A percentile compares a stretch with the other conserved stretches of the same genome.
These are phyloP conservation scores for Helleia helle DNA, from an alignment of 2,888 invertebrate genomes.

Conservation along the genomic window DNA sequence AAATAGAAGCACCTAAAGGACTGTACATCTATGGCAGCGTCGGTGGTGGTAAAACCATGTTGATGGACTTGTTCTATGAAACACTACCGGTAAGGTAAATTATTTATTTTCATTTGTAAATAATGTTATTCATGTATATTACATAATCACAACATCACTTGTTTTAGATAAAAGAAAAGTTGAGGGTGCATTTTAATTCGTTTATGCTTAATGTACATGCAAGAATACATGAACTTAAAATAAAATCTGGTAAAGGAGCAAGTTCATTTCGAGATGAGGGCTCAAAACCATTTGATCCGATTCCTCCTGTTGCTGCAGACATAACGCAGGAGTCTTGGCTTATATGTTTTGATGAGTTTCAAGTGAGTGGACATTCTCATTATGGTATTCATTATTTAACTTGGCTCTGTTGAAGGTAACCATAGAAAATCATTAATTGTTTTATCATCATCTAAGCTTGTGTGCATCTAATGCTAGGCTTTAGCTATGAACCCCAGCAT, in stretches of 20 bases:
- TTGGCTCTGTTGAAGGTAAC: no score
- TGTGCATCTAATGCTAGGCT: no score
- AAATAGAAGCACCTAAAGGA: conserved; percentile 79
- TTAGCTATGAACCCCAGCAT: no score
- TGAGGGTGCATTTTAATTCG: conserved; percentile 95
- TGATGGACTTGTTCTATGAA: conserved; percentile 98
- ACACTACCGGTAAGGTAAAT: conserved; percentile 45
- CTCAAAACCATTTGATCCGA: conserved; percentile 87
- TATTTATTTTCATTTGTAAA: background rate
- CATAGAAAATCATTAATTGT: no score
- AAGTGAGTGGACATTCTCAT: conserved; percentile 73
- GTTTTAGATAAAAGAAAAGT: conserved; percentile 78
- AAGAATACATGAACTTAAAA: conserved; percentile 90
- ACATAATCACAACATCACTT: background rate
- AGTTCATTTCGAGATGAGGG: conserved; percentile 59
- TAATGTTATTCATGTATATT: background rate
- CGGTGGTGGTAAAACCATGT: conserved; percentile 98
- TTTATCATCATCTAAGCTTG: no score
- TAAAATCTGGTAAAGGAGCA: conserved; percentile 61
- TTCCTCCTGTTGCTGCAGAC: conserved; percentile 91
- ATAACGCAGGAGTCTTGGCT: conserved; percentile 92
- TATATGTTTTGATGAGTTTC: conserved; percentile 98
- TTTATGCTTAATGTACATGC: conserved; percentile 98
- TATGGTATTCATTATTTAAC: no score
- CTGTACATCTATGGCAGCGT: conserved; percentile 93